Base-by-base conservation (phyloP, 2,797 vertebrate species). In the Jordanella pulchra region DNA sequence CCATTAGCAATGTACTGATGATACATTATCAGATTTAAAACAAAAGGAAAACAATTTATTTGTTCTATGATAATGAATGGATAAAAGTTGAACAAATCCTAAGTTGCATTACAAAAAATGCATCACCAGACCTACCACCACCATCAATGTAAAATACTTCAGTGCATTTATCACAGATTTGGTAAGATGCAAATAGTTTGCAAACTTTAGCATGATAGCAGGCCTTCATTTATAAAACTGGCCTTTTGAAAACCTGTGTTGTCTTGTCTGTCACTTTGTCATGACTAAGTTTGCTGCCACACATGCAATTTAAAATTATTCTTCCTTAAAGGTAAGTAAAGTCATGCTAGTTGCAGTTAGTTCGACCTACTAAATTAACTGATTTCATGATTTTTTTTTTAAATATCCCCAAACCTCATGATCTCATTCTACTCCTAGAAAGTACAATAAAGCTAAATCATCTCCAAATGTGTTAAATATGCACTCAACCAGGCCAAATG, bases 391-490 rank as follows among this genome's bases (percentile, higher is more conserved):
- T 1, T 11, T 42, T 63, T 44, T n/a, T 39, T 39, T n/a, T n/a
- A n/a, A 60, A 61, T 30, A 63, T 25, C 18, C 25, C 39, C 60
- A 63, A 44, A 42, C 39, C 39, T 63, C 39, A 1, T 44, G 60
- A 63, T 17, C 35, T 44, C 60, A 25, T 42, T 44, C 25, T 14
- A 15, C 39, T n/a, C 12, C n/a, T 5, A 63, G 60, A 63, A 63
- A 61, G 25, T 3, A 15, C 60, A 44, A 60, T 63, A 10, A 45
- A 32, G 28, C 45, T 60, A 45, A 9, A 48, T 32, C 54, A 23
- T 11, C 4, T 60, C 55, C 23, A 13, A 60, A 70, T 60, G 56
- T 70, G 42, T 32, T 60, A 48, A 60, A 47, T 45, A 44, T 63
- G 35, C 60, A 63, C 60, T 61, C 58, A 63, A 5, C 3, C 13